These are phyloP conservation scores for Elephantulus edwardii DNA, from an alignment of 2,113 vertebrate genomes.

Conservation along the genomic window DNA sequence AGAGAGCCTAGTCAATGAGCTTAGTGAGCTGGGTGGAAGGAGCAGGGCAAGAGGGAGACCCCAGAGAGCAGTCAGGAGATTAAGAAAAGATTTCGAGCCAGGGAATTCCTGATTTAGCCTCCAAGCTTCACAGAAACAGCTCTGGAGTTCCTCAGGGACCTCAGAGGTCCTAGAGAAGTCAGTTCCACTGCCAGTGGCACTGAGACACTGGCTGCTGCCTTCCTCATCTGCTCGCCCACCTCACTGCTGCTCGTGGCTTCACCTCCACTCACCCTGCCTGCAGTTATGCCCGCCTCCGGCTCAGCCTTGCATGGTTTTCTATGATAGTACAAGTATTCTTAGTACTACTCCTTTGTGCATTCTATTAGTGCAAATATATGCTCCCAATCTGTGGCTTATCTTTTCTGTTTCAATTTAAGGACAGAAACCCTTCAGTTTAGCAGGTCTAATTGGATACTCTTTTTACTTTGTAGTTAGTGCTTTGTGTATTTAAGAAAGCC, in stretches of 20 bases:
- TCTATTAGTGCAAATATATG: not conserved
- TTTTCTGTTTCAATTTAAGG: not conserved
- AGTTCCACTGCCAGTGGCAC: not conserved
- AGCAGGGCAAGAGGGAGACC: not conserved
- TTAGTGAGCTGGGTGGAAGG: not conserved
- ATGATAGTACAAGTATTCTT: not conserved
- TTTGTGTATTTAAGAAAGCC: slow-evolving; percentile 2
- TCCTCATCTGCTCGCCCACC: no score
- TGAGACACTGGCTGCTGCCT: no score
- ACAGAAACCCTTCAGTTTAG: not conserved
- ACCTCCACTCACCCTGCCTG: no score
- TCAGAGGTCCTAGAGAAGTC: not conserved
- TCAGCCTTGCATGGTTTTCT: not conserved
- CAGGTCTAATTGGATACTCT: not conserved
- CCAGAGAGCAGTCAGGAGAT: no score
- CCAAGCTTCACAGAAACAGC: not conserved
- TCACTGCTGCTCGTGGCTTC: not conserved
- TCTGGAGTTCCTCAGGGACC: not conserved
- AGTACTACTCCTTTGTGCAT: not conserved
- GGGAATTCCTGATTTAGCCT: not conserved
- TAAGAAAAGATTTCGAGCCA: no score
- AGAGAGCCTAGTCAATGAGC: not conserved
- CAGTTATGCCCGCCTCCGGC: not conserved
- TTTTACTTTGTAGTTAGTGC: not conserved
- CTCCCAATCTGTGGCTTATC: not conserved